Conservation (phyloP, 2,113 vertebrate genomes). For the Ginglymostoma cirratum region DNA sequence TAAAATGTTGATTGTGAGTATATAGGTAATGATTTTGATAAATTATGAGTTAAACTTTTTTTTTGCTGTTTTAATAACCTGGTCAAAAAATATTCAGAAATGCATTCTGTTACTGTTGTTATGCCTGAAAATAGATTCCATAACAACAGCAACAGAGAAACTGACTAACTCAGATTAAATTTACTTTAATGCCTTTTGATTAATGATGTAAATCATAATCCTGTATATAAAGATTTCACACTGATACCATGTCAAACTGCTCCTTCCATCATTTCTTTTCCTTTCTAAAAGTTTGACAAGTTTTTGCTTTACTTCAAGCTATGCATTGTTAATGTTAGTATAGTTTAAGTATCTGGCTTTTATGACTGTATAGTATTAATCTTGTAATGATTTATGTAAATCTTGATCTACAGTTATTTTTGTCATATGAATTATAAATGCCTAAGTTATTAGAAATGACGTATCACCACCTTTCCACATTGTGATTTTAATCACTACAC, state of each 20-base stretch:
- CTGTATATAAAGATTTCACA: not conserved
- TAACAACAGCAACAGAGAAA: not conserved
- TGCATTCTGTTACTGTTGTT: not conserved
- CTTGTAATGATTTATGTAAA: not conserved
- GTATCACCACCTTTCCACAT: not conserved
- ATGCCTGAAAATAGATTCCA: not conserved
- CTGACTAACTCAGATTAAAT: not conserved
- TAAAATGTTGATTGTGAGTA: slow-evolving; percentile 88
- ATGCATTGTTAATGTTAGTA: not conserved
- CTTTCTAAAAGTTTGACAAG: not conserved
- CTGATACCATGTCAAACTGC: not conserved
- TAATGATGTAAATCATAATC: not conserved
- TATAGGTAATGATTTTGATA: not conserved
- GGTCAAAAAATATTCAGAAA: not conserved
- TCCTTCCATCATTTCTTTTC: not conserved
- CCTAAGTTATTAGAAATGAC: not conserved
- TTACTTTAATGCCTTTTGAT: not conserved
- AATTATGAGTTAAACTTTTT: not conserved
- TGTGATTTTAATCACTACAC: not conserved
- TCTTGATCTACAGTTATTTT: not conserved
- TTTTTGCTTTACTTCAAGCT: not conserved
- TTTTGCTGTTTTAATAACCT: not conserved
- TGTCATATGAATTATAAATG: not conserved
- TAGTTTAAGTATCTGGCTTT: not conserved
- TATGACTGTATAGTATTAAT: not conserved